Evolutionary conservation across 1,140 invertebrate species (phyloP).

Genomic region (Drosophila ambigua): DNA sequence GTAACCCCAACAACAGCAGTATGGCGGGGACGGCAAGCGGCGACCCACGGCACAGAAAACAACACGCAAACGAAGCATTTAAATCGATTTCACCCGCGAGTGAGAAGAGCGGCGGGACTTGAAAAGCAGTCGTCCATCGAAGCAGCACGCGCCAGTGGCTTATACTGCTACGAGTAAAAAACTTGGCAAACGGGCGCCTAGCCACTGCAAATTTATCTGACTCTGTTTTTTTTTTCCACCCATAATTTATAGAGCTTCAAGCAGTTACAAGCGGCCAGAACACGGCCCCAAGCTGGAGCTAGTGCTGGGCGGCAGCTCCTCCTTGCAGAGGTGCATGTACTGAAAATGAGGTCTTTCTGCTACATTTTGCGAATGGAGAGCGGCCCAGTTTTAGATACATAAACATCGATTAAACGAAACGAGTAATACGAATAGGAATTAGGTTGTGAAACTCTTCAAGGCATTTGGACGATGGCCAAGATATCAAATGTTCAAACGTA

Average conservation of each 20-base stretch:
- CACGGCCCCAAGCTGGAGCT: no score
- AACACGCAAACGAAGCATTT: slow-evolving; percentile 78
- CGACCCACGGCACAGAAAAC: slow-evolving; percentile 36
- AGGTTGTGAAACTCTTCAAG: no score
- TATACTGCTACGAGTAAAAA: slow-evolving; percentile 8
- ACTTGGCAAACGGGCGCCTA: slow-evolving; percentile 4
- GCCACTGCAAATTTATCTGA: slow-evolving; percentile 59
- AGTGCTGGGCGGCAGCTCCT: no score
- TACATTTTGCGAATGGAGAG: no score
- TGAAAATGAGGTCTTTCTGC: no score
- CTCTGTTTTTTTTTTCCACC: slow-evolving; percentile 19
- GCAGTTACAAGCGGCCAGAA: no score
- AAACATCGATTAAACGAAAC: no score
- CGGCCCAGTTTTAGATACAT: no score
- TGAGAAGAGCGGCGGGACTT: slow-evolving; percentile 26
- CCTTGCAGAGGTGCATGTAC: no score
- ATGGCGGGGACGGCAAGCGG: slow-evolving; percentile 15
- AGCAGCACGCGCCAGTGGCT: slow-evolving; percentile 25
- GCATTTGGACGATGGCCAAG: no score
- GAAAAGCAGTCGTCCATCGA: slow-evolving; percentile 30
- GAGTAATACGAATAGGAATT: no score
- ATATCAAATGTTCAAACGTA: no score
- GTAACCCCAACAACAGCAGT: slow-evolving; percentile 35
- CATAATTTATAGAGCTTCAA: slow-evolving; percentile 31
- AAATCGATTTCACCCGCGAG: slow-evolving; percentile 62